These are phyloP conservation scores for Hypolimnas misippus DNA, from an alignment of 2,888 invertebrate genomes.

Conservation along the genomic window DNA sequence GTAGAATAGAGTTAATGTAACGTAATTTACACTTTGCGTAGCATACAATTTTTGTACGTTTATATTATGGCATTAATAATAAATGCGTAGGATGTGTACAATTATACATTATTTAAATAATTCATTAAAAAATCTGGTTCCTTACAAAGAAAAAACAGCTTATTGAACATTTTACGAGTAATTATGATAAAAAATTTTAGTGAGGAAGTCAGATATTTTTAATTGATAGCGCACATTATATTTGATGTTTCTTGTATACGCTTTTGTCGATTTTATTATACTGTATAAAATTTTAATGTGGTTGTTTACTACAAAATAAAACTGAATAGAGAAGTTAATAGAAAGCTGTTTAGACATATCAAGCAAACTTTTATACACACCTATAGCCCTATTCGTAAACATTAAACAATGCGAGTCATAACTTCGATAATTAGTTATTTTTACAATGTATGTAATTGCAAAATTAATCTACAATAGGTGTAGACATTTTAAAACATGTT, in stretches of 20 bases:
- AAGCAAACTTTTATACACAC: neutral
- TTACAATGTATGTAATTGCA: too few relatives aligned
- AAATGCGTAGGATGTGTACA: constrained; percentile 19
- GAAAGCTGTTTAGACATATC: neutral
- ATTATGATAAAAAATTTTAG: too few relatives aligned
- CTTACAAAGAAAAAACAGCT: neutral
- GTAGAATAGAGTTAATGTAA: constrained; percentile 16
- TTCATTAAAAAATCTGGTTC: neutral
- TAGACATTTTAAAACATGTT: too few relatives aligned
- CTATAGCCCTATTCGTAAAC: neutral
- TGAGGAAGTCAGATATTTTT: neutral
- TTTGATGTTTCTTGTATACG: constrained; percentile 15
- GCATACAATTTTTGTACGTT: constrained; percentile 46
- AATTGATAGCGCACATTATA: constrained; percentile 13
- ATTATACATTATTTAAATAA: constrained; percentile 1
- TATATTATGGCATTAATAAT: constrained; percentile 39
- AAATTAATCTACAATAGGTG: too few relatives aligned
- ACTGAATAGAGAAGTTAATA: neutral
- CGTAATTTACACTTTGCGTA: constrained; percentile 19
- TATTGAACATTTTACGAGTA: neutral
- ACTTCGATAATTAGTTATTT: too few relatives aligned
- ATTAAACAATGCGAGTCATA: too few relatives aligned
- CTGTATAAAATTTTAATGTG: neutral
- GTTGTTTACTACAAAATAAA: neutral
- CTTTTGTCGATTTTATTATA: constrained; percentile 11